Base-by-base conservation (phyloP, 2,888 invertebrate genomes). In the Mythimna impura region DNA sequence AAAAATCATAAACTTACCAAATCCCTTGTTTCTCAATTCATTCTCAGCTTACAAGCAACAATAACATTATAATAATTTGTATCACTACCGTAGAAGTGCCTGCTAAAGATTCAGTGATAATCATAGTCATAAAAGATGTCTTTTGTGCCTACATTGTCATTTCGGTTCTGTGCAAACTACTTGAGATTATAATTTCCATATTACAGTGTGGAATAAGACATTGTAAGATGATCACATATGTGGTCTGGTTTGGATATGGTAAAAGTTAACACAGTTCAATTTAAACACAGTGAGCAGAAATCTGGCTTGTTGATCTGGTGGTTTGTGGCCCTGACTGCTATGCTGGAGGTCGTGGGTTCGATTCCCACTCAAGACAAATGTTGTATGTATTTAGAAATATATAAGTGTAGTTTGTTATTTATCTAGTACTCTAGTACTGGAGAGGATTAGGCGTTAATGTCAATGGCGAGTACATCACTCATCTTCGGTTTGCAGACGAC, bases 101-200 rank as follows among this genome's bases (percentile, higher is more conserved):
- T 68, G 25, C 65, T 74, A 62, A 76, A 84, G 76, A 73, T 76
- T 78, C 66, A 14, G 76, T 55, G 77, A 81, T 85, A 84, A 88
- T 86, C 69, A 79, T 10, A 70, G 58, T 72, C 64, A 68, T 86
- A 86, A 89, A 88, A 86, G 66, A 17, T 34, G 63, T 71, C 80
- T 83, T 84, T 85, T 83, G 83, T 88, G 22, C 63, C 61, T 70
- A 86, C 87, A 87, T 76, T 86, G 89, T 86, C 10, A 71, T 67
- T 14, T 71, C 63, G 54, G 78, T 67, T 71, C 55, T 70, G 73
- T 78, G 78, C 81, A 83, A 83, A 85, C 82, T 86, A 82, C 80
- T 84, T 67, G 60, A 73, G 76, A 86, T 87, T 68, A 82, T 87
- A 82, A 88, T 89, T 87, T 90, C 84, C 88, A 87, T 89, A 85